Conservation (phyloP, 2,888 invertebrate genomes). For the Tipula confusa region DNA sequence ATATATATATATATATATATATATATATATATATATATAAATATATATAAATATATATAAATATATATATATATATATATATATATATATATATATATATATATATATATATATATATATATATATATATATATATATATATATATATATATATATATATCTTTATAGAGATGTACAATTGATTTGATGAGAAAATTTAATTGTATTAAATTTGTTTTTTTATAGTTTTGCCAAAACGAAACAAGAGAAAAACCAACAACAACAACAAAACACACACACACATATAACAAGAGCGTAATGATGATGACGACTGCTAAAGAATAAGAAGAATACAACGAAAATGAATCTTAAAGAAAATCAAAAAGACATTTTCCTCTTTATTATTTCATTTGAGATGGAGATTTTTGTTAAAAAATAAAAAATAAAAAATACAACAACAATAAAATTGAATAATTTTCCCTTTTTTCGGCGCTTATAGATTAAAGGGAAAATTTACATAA, state of each 20-base stretch:
- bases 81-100: background rate
- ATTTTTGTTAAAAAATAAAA: slow-evolving; percentile 13
- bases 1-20: background rate
- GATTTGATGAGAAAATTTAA: slow-evolving; percentile 20
- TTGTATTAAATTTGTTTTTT: slow-evolving; percentile 20
- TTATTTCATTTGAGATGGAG: slow-evolving; percentile 20
- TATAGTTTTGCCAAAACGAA: background rate
- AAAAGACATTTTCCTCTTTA: slow-evolving; percentile 9
- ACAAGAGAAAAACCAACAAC: background rate
- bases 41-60: background rate
- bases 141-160: background rate
- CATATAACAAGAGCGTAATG: no score
- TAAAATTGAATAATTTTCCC: background rate
- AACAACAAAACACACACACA: background rate
- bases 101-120: background rate
- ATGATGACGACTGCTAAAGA: background rate
- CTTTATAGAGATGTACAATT: background rate
- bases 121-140: background rate
- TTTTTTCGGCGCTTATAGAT: slow-evolving; percentile 14
- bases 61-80: background rate
- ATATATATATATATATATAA: background rate
- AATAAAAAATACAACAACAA: background rate
- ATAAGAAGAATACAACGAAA: background rate
- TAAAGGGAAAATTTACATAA: slow-evolving; percentile 15
- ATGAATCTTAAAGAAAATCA: slow-evolving; percentile 25